phyloP scores from a whole-genome alignment of 2,888 invertebrate species.

The Ashinkailepas kermadecensis region DNA sequence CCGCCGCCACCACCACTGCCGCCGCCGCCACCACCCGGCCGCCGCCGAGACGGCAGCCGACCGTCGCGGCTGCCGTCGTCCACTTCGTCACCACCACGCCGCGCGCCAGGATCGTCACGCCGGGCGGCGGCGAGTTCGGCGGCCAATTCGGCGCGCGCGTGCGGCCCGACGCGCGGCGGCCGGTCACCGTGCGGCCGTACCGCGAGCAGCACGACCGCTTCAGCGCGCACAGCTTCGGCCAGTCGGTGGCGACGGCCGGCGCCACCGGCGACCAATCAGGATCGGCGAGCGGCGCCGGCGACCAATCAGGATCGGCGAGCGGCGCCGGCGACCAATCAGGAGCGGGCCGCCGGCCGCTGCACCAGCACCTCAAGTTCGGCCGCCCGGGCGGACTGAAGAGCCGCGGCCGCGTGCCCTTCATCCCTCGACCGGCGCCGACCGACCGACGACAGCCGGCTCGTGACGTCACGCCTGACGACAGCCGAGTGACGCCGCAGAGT shows the following conservation, averaged over 20 bases:
- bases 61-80: background rate
- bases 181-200: background rate
- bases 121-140: background rate
- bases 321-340: background rate
- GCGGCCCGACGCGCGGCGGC: background rate
- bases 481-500: too few species aligned
- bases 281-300: background rate
- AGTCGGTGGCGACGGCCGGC: background rate
- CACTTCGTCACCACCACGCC: background rate
- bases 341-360: background rate
- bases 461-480: too few species aligned
- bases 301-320: background rate
- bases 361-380: background rate
- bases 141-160: background rate
- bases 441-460: too few species aligned
- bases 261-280: background rate
- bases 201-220: background rate
- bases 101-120: conserved; percentile 10
- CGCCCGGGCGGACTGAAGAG: background rate
- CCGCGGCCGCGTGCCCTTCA: background rate
- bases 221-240: background rate
- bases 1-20: too few species aligned
- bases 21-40: background rate
- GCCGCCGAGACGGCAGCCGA: background rate
- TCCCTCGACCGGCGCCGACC: background rate